Evolutionary conservation across 2,113 vertebrate genomes (phyloP), one percentile per base, ranked within the genome.

Genomic region (Hypocryptadius cinnamomeus): DNA sequence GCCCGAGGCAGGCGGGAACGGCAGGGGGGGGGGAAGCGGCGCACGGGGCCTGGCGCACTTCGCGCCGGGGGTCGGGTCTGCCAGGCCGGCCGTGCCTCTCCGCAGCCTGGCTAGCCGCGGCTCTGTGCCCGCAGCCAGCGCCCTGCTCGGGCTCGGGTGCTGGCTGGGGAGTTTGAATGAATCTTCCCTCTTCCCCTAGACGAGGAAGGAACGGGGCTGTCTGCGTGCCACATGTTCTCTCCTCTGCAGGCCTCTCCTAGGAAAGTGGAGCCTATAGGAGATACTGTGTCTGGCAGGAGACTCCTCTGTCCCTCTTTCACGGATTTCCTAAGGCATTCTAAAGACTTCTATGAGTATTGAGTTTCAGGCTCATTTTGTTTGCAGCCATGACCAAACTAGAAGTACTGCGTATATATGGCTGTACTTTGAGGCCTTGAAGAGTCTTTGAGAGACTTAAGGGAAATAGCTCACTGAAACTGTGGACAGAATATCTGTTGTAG

Each of bases 81-180:
- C 21, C 22, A 2, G 64, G 88, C 45, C 21, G 7, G 22, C 50
- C 3, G 5, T 10, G 68, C 37, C 27, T 5, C 27, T 37, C 24
- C 28, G 39, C 37, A 21, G 33, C 22, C 30, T 1, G 12, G 18
- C 5, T 13, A 11, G 44, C 47, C 13, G n/a, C 40, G 31, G 42
- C 23, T 14, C 42, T 39, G 72, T 15, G 39, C 18, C 31, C 16
- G 19, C 57, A 13, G 63, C 28, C 3, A 53, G 76, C 6, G 51
- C 50, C 61, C 71, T 6, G 37, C 3, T 22, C 54, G 65, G 70
- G 57, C 42, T 45, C 13, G 23, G 15, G 33, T 27, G 35, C 53
- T 53, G 50, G 45, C 72, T 68, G 13, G 18, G 39, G 71, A 91
- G 92, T 96, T 96, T 96, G 94, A 96, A 96, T 96, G 92, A 89